Conservation (phyloP, 2,888 invertebrate genomes). For the Cepaea hortensis region DNA sequence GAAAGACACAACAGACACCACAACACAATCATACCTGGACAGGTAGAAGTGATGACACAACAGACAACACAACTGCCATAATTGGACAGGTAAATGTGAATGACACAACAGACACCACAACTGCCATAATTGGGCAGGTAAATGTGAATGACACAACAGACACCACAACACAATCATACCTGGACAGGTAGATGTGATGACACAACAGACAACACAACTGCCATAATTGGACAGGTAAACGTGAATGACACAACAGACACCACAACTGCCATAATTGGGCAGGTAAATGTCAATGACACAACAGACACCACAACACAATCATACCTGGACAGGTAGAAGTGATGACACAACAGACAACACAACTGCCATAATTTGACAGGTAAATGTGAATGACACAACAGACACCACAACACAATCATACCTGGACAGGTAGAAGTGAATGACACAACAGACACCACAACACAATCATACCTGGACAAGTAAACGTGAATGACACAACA, state of each 20-base stretch:
- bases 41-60: background rate
- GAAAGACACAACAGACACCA: background rate
- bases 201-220: no score
- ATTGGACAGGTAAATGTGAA: background rate
- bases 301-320: background rate
- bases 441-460: background rate
- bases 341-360: background rate
- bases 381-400: background rate
- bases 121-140: background rate
- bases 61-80: background rate
- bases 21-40: background rate
- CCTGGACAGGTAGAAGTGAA: background rate
- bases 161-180: background rate
- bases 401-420: background rate
- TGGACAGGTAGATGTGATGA: background rate
- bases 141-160: background rate
- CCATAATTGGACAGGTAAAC: background rate
- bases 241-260: background rate
- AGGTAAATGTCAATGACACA: background rate
- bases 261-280: no score
- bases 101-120: no score
- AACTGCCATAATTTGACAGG: background rate
- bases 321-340: background rate
- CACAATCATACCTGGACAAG: no score
- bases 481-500: no score